phyloP scores from a whole-genome alignment of 2,797 vertebrate species.

The Poeciliopsis turneri region DNA sequence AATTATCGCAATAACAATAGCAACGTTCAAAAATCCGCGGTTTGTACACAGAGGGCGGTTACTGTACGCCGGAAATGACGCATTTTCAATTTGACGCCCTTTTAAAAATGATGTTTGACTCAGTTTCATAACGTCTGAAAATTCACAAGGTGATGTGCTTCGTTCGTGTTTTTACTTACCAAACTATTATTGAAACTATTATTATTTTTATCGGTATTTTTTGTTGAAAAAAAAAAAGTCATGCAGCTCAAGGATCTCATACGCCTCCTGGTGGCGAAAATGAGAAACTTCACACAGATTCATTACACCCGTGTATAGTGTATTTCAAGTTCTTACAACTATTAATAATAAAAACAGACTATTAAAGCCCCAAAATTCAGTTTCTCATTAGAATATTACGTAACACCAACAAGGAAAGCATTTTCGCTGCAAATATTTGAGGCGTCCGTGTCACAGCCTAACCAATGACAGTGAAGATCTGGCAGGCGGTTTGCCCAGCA shows the following conservation, averaged over 20 bases:
- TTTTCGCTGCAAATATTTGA: background rate
- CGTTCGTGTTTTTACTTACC: background rate
- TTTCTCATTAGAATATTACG: background rate
- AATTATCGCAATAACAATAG: background rate
- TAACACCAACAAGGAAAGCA: background rate
- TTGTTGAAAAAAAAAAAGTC: background rate
- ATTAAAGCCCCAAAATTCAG: background rate
- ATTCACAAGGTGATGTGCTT: background rate
- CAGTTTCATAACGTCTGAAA: background rate
- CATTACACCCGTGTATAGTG: background rate
- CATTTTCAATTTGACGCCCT: background rate
- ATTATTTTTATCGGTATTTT: background rate
- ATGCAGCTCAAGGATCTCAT: background rate
- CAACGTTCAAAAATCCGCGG: constrained; percentile 73
- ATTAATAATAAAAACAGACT: background rate
- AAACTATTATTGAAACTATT: background rate
- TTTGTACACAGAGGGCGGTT: constrained; percentile 4
- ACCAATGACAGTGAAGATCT: background rate
- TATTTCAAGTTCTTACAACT: background rate
- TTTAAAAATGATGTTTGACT: background rate
- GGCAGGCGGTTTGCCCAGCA: background rate
- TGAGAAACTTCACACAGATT: constrained; percentile 7
- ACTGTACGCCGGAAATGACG: constrained; percentile 49
- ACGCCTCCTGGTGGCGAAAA: constrained; percentile 56
- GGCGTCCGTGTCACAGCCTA: background rate